phyloP scores from a whole-genome alignment of 2,113 vertebrate species.

The Puma concolor region DNA sequence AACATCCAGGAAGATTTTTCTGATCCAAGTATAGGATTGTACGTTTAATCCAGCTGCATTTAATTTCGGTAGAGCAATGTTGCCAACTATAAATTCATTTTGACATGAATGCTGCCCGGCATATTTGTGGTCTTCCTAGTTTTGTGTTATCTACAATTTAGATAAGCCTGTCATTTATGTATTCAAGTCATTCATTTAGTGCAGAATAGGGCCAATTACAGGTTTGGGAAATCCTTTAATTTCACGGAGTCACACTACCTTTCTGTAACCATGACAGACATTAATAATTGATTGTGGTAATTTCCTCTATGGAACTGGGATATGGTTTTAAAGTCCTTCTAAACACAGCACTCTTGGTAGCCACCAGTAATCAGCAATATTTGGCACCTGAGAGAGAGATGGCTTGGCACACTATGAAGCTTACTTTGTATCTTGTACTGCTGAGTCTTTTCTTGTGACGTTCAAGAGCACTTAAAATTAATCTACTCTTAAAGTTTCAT shows the following conservation, averaged over 20 bases:
- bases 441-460: not conserved
- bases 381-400: not conserved
- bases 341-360: not conserved
- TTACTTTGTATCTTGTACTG: not conserved
- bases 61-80: not conserved
- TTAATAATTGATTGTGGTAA: not conserved
- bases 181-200: not conserved
- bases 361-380: not conserved
- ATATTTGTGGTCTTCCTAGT: not conserved
- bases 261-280: not conserved
- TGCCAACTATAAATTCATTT: not conserved
- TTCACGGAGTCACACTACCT: not conserved
- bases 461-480: slow-evolving; percentile 35
- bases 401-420: not conserved
- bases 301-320: not conserved
- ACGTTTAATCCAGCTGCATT: slow-evolving; percentile 16
- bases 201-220: not conserved
- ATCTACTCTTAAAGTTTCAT: not conserved
- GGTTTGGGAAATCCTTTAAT: slow-evolving; percentile 33
- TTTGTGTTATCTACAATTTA: not conserved
- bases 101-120: not conserved
- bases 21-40: not conserved
- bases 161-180: not conserved
- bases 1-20: not conserved
- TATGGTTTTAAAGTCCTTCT: not conserved